Percentiles rank a stretch among this genome's conserved stretches.
Conservation (phyloP, 2,113 vertebrate species). For the Petroica traversi region DNA sequence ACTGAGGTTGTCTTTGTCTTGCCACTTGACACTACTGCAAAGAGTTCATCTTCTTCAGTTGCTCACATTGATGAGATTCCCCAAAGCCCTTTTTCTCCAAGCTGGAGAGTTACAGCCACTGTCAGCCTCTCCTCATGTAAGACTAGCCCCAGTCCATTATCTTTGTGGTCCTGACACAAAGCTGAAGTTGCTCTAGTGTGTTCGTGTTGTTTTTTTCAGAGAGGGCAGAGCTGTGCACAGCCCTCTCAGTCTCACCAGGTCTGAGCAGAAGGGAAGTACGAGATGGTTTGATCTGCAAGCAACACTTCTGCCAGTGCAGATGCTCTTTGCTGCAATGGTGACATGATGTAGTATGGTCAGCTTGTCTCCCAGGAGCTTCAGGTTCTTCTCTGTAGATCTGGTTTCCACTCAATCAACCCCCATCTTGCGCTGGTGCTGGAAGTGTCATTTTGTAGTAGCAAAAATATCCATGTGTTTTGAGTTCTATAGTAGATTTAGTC, state of each 20-base stretch:
- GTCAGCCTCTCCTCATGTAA: rapidly evolving
- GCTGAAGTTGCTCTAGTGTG: not conserved
- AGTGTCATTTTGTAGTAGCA: too few species aligned
- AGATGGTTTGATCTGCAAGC: not conserved
- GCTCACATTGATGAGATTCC: not conserved
- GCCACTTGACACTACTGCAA: not conserved
- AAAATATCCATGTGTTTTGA: too few species aligned
- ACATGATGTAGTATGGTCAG: rapidly evolving
- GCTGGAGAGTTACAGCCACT: not conserved
- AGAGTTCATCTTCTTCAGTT: not conserved
- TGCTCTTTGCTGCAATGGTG: not conserved
- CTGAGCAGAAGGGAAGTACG: not conserved
- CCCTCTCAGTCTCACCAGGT: not conserved
- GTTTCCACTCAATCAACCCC: not conserved
- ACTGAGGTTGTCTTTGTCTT: not conserved
- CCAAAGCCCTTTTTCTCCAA: not conserved
- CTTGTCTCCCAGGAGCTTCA: not conserved
- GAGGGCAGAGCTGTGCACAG: not conserved
- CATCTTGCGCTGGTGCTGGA: not conserved
- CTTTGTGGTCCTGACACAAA: not conserved
- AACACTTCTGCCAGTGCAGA: not conserved
- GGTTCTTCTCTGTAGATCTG: not conserved
- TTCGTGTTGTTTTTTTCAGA: not conserved
- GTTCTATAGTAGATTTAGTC: not conserved
- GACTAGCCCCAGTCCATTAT: not conserved